Evolutionary conservation across 1,140 invertebrate species (phyloP).

Genomic region (Magallana ariakensis): DNA sequence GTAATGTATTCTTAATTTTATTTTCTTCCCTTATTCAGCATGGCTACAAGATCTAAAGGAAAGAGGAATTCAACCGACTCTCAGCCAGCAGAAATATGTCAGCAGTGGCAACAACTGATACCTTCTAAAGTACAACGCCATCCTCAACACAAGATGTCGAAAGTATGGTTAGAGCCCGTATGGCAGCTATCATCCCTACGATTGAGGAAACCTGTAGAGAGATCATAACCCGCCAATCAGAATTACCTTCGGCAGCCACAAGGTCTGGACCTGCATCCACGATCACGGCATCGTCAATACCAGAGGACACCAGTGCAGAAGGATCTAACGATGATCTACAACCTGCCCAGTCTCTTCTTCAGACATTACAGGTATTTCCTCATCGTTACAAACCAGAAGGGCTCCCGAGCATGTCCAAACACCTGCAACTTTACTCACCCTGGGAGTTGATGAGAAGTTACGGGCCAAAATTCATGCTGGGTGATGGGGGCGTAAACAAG

Average conservation of each 20-base stretch:
- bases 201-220: not conserved
- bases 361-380: not conserved
- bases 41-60: not conserved
- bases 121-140: not conserved
- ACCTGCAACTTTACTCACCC: not conserved
- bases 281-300: not conserved
- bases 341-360: not conserved
- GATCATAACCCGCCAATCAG: not conserved
- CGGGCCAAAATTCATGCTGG: too few species aligned
- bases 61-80: not conserved
- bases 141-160: not conserved
- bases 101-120: not conserved
- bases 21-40: constrained; percentile 9
- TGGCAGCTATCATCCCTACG: not conserved
- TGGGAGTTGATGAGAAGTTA: not conserved
- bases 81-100: not conserved
- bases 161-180: not conserved
- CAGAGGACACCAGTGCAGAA: not conserved
- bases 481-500: too few species aligned
- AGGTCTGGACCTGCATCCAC: not conserved
- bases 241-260: not conserved
- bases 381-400: not conserved
- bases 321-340: not conserved
- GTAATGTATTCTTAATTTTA: not conserved
- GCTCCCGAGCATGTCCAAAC: not conserved